Conservation (phyloP, 2,888 invertebrate genomes). For the Limenitis camilla region DNA sequence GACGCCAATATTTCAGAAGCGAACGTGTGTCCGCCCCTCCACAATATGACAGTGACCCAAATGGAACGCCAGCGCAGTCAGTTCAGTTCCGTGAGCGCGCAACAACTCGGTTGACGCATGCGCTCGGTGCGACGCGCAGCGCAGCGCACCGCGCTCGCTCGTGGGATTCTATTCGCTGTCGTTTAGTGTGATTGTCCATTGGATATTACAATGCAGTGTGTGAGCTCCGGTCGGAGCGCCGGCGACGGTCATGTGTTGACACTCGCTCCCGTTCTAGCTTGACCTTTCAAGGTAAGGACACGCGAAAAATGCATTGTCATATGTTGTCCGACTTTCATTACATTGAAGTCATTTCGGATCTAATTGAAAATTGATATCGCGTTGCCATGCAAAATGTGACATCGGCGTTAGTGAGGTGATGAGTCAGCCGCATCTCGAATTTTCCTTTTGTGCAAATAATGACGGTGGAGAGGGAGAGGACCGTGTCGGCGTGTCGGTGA, state of each 20-base stretch:
- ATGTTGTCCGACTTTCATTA: constrained; percentile 24
- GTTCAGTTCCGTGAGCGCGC: constrained; percentile 71
- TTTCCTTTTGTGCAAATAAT: constrained; percentile 62
- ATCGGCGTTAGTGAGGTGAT: constrained; percentile 44
- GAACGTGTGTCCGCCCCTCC: constrained; percentile 65
- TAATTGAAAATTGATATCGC: constrained; percentile 31
- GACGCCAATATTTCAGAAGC: constrained; percentile 69
- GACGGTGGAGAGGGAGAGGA: constrained; percentile 49
- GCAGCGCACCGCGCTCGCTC: constrained; percentile 15
- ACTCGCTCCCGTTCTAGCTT: constrained; percentile 39
- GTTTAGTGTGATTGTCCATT: constrained; percentile 59
- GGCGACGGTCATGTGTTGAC: constrained; percentile 38
- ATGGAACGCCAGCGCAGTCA: constrained; percentile 70
- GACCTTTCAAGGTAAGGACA: constrained; percentile 49
- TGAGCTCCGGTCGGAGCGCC: constrained; percentile 44
- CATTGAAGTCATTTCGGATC: not conserved
- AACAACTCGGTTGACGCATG: constrained; percentile 42
- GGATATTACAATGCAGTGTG: constrained; percentile 61
- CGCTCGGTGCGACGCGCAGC: constrained; percentile 30
- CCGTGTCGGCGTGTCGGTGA: constrained; percentile 36
- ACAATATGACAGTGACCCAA: constrained; percentile 72
- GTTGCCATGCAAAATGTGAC: constrained; percentile 32
- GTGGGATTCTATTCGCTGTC: constrained; percentile 40
- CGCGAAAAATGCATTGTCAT: constrained; percentile 33
- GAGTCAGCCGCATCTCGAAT: constrained; percentile 69